Evolutionary conservation across 2,113 vertebrate species (phyloP), one percentile per base, ranked within the genome.

Genomic region (Saccopteryx bilineata): DNA sequence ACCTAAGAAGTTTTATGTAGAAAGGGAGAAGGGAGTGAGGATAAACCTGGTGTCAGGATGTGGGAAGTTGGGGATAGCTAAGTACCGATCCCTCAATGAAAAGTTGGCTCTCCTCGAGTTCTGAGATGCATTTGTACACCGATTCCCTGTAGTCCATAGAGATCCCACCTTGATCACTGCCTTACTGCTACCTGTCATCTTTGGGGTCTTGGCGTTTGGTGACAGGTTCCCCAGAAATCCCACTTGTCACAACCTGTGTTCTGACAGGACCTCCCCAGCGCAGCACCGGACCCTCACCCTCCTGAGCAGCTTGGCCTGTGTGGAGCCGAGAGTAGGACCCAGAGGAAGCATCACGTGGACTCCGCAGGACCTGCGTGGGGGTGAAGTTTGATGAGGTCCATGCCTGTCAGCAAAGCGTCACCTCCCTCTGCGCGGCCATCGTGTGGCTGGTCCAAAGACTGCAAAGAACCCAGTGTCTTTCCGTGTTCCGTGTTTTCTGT

Each of bases 271-370:
- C 12, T 17, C 7, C 2, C 17, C 2, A 7, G 17, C 23, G 24
- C 19, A 63, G 31, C n/a, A 13, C 0, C 2, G n/a, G 33, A 0
- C 0, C 28, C 11, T 7, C 6, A 7, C 11, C 13, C 48, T 90
- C 4, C 15, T 66, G 21, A 23, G 9, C 2, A 31, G 63, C 9
- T 56, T 21, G 24, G 7, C 28, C 48, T 68, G 13, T 65, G 17
- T 15, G 46, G 6, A 54, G 39, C 5, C 54, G 17, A 60, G 48
- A 75, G 11, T 1, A 46, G n/a, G 61, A 10, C 33, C 39, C 50
- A 85, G 63, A 54, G 50, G 39, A n/a, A 14, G 28, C 19, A 9
- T 74, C 21, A 1, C 23, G 18, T 9, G 17, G 5, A 15, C 3
- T 24, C 63, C 58, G 13, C 9, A 14, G 54, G 18, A 7, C 58